Conservation (phyloP, 2,113 vertebrate genomes). For the Noturus placidus region DNA sequence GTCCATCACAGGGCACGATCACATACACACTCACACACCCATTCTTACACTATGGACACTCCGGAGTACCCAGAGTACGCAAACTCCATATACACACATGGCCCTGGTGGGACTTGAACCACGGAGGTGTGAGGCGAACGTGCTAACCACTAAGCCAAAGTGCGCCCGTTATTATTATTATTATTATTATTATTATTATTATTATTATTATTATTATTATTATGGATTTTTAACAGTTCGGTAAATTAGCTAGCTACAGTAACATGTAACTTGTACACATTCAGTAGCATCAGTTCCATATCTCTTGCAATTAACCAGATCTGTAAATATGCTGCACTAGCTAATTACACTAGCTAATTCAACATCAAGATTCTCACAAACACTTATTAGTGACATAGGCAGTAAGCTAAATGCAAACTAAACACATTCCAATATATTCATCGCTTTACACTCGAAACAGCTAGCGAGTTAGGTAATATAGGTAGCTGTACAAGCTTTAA, state of each 20-base stretch:
- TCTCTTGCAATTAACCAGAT: not conserved
- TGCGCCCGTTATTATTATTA: too few relatives aligned
- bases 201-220: too few relatives aligned
- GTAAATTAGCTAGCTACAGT: not conserved
- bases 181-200: too few relatives aligned
- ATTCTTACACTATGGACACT: too few relatives aligned
- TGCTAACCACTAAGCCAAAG: too few relatives aligned
- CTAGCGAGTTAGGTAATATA: not conserved
- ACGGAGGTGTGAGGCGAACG: too few relatives aligned
- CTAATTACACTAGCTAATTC: not conserved
- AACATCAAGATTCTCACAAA: not conserved
- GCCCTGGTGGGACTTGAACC: too few relatives aligned
- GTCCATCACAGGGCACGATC: too few relatives aligned
- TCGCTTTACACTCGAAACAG: not conserved
- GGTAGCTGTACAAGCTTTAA: not conserved
- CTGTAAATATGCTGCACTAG: not conserved
- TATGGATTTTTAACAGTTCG: not conserved
- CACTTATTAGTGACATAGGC: not conserved
- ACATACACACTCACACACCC: too few relatives aligned
- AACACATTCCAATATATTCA: not conserved
- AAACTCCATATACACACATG: too few relatives aligned
- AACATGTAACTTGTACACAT: not conserved
- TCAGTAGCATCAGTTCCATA: not conserved
- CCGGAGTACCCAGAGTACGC: too few relatives aligned
- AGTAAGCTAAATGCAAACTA: not conserved